phyloP scores from a whole-genome alignment of 2,888 invertebrate species.

The Crematogaster levior region DNA sequence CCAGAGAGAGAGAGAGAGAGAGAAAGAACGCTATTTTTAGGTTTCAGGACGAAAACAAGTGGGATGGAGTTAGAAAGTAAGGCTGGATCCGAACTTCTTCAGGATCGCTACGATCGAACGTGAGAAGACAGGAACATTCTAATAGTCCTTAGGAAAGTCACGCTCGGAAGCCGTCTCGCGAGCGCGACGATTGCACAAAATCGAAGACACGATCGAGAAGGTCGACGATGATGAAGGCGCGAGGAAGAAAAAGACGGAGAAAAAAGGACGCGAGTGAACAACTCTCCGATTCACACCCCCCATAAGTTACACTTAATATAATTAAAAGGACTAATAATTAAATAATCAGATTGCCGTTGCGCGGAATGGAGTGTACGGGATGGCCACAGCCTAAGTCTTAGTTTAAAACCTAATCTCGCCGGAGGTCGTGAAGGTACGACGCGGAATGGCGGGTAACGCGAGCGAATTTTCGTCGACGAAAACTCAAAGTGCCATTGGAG shows the following conservation, averaged over 20 bases:
- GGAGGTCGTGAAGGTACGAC: background rate
- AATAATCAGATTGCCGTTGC: slow-evolving; percentile 19
- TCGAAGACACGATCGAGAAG: slow-evolving; percentile 61
- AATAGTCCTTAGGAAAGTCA: slow-evolving; percentile 4
- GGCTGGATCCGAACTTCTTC: background rate
- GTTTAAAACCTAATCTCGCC: slow-evolving; percentile 20
- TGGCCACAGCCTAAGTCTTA: slow-evolving; percentile 22
- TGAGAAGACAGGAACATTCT: slow-evolving; percentile 3
- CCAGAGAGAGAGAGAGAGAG: background rate
- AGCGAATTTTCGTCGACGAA: background rate
- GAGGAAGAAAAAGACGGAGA: background rate
- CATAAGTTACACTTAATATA: slow-evolving; percentile 5
- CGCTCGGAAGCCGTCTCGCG: slow-evolving; percentile 21
- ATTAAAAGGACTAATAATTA: slow-evolving; percentile 19
- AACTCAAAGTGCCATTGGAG: background rate
- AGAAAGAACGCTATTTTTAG: background rate
- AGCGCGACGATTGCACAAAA: slow-evolving; percentile 68
- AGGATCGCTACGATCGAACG: background rate
- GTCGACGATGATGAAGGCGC: slow-evolving; percentile 48
- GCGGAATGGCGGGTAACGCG: background rate
- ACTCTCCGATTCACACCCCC: slow-evolving; percentile 1
- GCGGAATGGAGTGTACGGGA: slow-evolving; percentile 9
- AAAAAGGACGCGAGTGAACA: background rate
- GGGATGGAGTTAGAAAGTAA: background rate
- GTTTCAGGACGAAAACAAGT: slow-evolving; percentile 6